These are phyloP conservation scores for Acleris cristana DNA, from an alignment of 2,888 invertebrate species.

Conservation along the genomic window DNA sequence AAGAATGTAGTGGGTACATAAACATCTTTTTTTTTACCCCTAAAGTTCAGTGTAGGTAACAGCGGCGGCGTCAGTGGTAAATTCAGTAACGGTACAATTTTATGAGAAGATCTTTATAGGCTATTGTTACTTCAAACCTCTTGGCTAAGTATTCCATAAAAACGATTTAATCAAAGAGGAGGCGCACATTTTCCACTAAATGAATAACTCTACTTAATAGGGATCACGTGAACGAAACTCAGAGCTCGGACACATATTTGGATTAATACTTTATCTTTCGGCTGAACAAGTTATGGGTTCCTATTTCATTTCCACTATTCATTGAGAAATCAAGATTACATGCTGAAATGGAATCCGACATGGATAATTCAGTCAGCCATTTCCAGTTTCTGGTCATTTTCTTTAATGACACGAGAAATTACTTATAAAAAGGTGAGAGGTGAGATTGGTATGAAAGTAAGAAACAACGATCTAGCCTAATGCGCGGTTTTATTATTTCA, in stretches of 20 bases:
- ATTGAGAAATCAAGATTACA: slow-evolving; percentile 19
- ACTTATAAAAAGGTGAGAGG: slow-evolving; percentile 20
- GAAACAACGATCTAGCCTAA: slow-evolving; percentile 7
- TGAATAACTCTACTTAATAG: too few relatives aligned
- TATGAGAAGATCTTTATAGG: slow-evolving; percentile 16
- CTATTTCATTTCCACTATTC: not conserved
- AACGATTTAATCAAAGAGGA: not conserved
- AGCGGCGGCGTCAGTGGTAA: slow-evolving; percentile 12
- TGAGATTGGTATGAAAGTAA: slow-evolving; percentile 30
- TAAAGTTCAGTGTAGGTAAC: slow-evolving; percentile 9
- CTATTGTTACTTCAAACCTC: slow-evolving; percentile 25
- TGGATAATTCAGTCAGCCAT: slow-evolving; percentile 23
- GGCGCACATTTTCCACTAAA: too few relatives aligned
- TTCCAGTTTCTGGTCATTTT: slow-evolving; percentile 12
- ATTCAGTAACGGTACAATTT: slow-evolving; percentile 17
- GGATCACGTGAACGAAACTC: too few relatives aligned
- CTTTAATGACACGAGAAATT: slow-evolving; percentile 28
- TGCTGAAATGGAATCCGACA: slow-evolving; percentile 29
- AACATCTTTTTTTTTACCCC: slow-evolving; percentile 20
- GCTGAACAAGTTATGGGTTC: not conserved
- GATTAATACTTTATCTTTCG: not conserved
- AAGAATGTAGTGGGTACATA: slow-evolving; percentile 1
- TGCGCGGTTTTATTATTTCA: not conserved
- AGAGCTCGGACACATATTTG: too few relatives aligned
- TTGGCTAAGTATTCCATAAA: slow-evolving; percentile 4